These are phyloP conservation scores for Aphelinus atriplicis DNA, from an alignment of 1,140 invertebrate species.

Conservation along the genomic window DNA sequence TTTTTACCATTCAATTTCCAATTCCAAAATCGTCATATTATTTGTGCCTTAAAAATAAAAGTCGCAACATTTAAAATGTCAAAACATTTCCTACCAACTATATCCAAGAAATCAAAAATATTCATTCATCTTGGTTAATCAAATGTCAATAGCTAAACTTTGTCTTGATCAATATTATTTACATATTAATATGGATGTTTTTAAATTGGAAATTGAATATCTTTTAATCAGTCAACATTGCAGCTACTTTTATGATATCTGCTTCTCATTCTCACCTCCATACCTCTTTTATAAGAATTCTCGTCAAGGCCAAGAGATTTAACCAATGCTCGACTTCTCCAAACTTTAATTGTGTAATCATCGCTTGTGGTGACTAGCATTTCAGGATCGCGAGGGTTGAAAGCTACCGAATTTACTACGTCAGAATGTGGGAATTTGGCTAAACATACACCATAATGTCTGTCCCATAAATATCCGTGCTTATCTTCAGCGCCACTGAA, in stretches of 20 bases:
- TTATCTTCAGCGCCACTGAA: slow-evolving; percentile 88
- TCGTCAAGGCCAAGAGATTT: slow-evolving; percentile 60
- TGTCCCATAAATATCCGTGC: slow-evolving; percentile 87
- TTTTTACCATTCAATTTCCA: slow-evolving; percentile 60
- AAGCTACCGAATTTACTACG: slow-evolving; percentile 89
- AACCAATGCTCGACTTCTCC: slow-evolving; percentile 69
- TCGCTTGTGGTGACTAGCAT: slow-evolving; percentile 90
- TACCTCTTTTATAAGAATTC: slow-evolving; percentile 52
- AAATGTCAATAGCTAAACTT: slow-evolving; percentile 11
- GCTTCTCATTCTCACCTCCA: slow-evolving; percentile 60
- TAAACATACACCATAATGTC: slow-evolving; percentile 85
- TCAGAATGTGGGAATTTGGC: slow-evolving; percentile 82
- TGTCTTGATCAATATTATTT: slow-evolving; percentile 24
- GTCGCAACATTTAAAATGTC: slow-evolving; percentile 17
- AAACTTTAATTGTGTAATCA: slow-evolving; percentile 83
- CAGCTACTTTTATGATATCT: slow-evolving; percentile 56
- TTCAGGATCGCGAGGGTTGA: slow-evolving; percentile 84
- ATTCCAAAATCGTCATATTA: slow-evolving; percentile 50
- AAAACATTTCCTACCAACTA: slow-evolving; percentile 21
- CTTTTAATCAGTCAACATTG: slow-evolving; percentile 62
- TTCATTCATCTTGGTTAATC: slow-evolving; percentile 13
- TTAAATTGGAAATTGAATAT: slow-evolving; percentile 64
- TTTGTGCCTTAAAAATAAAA: slow-evolving; percentile 17
- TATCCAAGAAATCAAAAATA: slow-evolving; percentile 9
- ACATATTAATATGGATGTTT: slow-evolving; percentile 24